Evolutionary conservation across 1,140 invertebrate species (phyloP).

Genomic region (Drosophila ananassae): DNA sequence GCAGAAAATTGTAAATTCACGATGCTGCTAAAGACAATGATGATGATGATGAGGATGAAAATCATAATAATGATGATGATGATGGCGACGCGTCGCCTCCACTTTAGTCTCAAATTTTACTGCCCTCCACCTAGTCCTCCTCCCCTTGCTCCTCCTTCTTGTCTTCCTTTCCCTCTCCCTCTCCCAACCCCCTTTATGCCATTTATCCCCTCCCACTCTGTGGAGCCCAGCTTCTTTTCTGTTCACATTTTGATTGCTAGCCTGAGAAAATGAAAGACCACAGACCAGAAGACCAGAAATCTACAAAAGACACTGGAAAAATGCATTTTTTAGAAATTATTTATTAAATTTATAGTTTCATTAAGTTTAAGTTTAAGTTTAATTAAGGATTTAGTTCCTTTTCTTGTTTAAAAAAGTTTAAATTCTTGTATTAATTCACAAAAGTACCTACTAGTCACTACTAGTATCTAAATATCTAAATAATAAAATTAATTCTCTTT

Average conservation of each 20-base stretch:
- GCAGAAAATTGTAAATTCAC: conserved; percentile 81
- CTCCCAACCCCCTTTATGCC: conserved; percentile 3
- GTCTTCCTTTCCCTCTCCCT: background rate
- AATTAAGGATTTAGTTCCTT: too few relatives aligned
- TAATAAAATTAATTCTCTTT: too few relatives aligned
- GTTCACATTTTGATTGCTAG: conserved; percentile 55
- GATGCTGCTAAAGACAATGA: conserved; percentile 37
- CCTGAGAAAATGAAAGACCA: conserved; percentile 71
- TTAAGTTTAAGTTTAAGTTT: too few relatives aligned
- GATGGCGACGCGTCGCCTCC: conserved; percentile 57
- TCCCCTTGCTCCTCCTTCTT: background rate
- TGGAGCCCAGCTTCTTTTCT: background rate
- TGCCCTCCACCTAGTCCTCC: background rate
- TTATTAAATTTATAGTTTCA: background rate
- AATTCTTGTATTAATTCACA: too few relatives aligned
- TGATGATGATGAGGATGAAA: conserved; percentile 23
- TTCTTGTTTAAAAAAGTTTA: background rate
- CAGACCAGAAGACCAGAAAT: conserved; percentile 14
- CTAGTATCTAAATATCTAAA: too few relatives aligned
- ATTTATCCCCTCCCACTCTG: background rate
- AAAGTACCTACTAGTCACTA: too few relatives aligned
- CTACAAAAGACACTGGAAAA: conserved; percentile 2
- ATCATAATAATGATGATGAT: conserved; percentile 30
- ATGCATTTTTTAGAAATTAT: background rate
- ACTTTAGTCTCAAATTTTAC: conserved; percentile 72